Conservation (phyloP, 2,113 vertebrate species). For the Tringa solitaria region DNA sequence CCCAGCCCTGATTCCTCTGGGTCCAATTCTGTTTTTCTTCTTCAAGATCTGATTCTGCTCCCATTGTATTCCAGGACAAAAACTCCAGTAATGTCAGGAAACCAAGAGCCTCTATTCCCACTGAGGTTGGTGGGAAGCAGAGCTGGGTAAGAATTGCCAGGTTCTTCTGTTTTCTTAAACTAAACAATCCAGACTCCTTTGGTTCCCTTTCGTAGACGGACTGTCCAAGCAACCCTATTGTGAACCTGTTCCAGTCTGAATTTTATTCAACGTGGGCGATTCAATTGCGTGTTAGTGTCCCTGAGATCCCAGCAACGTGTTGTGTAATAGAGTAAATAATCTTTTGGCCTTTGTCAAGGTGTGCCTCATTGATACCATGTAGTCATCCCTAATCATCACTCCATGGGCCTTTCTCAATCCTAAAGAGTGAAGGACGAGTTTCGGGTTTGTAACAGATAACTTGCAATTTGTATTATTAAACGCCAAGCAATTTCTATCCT, state of each 20-base stretch:
- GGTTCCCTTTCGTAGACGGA: neutral
- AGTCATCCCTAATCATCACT: neutral
- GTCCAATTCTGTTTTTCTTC: conserved; percentile 45
- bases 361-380: neutral
- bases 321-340: conserved; percentile 6
- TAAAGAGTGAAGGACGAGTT: neutral
- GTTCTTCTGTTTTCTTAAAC: conserved; percentile 59
- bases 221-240: neutral
- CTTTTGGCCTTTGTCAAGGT: neutral
- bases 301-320: neutral
- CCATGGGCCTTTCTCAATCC: neutral
- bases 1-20: conserved; percentile 41
- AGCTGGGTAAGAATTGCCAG: conserved; percentile 43
- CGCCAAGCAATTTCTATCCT: neutral
- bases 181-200: conserved; percentile 42
- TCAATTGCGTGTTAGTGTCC: neutral
- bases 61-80: conserved; percentile 59
- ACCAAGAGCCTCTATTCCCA: conserved; percentile 42
- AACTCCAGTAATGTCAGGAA: conserved; percentile 50
- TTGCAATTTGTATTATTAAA: neutral
- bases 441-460: neutral
- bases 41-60: conserved; percentile 45
- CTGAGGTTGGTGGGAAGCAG: conserved; percentile 51
- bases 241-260: conserved; percentile 13
- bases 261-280: neutral